Conservation (phyloP, 2,888 invertebrate genomes). For the Coelogynopora nodosa region DNA sequence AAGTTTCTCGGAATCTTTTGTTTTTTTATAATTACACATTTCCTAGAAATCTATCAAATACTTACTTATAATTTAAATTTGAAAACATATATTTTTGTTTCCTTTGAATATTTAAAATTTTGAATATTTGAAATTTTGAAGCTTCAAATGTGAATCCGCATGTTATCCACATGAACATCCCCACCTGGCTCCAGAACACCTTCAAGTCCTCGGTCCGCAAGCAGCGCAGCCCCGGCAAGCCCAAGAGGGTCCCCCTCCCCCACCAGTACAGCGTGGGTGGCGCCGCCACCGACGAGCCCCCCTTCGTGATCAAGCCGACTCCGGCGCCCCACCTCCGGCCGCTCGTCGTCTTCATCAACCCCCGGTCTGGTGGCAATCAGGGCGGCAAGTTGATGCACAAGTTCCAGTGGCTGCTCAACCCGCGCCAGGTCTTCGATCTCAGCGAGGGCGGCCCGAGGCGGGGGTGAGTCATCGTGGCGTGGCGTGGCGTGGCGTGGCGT, state of each 20-base stretch:
- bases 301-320: constrained; percentile 41
- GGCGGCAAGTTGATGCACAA: constrained; percentile 89
- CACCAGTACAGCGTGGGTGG: neutral
- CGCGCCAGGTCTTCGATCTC: constrained; percentile 89
- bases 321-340: constrained; percentile 37
- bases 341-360: constrained; percentile 88
- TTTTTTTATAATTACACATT: too few relatives aligned
- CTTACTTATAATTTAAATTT: too few relatives aligned
- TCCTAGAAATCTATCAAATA: too few relatives aligned
- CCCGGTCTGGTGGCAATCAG: constrained; percentile 96
- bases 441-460: constrained; percentile 63
- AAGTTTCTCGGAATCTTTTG: too few relatives aligned
- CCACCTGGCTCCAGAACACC: constrained; percentile 36
- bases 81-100: too few relatives aligned
- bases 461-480: too few relatives aligned
- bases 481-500: too few relatives aligned
- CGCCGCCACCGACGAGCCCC: constrained; percentile 10
- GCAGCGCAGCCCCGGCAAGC: constrained; percentile 21
- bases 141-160: too few relatives aligned
- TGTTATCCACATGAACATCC: too few relatives aligned
- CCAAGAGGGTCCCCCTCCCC: constrained; percentile 6
- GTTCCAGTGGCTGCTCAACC: constrained; percentile 94
- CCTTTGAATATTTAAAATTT: too few relatives aligned
- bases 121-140: too few relatives aligned
- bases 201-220: constrained; percentile 42